Evolutionary conservation across 2,113 vertebrate species (phyloP).

Genomic region (Platysteira castanea): DNA sequence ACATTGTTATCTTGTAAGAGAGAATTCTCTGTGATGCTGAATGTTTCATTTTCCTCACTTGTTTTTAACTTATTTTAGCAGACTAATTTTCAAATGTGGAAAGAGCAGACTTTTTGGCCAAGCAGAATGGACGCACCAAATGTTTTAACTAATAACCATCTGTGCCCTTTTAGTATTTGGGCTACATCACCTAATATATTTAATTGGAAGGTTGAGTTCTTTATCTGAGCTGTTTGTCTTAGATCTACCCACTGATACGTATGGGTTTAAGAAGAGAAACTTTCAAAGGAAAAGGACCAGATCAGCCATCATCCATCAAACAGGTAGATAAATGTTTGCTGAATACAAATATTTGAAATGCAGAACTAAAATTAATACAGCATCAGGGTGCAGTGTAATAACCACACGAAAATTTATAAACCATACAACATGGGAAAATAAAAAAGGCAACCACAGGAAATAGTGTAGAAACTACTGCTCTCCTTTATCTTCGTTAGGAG

Average conservation of each 20-base stretch:
- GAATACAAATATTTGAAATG: neutral
- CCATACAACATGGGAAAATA: neutral
- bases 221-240: neutral
- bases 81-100: neutral
- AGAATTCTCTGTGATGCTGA: neutral
- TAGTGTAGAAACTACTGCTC: neutral
- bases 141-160: neutral
- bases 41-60: neutral
- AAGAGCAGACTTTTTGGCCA: neutral
- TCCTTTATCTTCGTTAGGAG: neutral
- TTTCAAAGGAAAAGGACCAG: neutral
- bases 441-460: neutral
- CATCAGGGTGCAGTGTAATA: neutral
- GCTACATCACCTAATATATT: neutral
- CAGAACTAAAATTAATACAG: neutral
- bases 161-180: neutral
- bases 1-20: neutral
- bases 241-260: neutral
- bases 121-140: neutral
- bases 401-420: neutral
- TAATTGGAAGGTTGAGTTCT: neutral
- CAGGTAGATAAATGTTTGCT: neutral
- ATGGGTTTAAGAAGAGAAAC: neutral
- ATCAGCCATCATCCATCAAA: neutral
- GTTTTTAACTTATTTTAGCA: neutral